These are phyloP conservation scores for Sinhomidia bicolor DNA, from an alignment of 2,888 invertebrate genomes.

Conservation along the genomic window DNA sequence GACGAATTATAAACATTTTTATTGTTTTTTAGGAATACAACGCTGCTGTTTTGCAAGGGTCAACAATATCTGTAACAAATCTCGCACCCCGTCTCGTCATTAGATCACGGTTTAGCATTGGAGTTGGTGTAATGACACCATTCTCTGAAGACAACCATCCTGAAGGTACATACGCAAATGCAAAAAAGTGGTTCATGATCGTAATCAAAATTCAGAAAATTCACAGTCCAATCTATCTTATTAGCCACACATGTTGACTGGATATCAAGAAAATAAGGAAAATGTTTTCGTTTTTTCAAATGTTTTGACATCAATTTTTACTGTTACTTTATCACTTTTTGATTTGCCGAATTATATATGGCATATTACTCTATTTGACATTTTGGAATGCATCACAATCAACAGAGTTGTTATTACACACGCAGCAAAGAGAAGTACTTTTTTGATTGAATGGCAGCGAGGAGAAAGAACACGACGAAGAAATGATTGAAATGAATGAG, in stretches of 20 bases:
- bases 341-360: not conserved
- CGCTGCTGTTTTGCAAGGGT: slow-evolving; percentile 78
- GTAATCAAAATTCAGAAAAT: not conserved
- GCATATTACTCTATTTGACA: slow-evolving; percentile 18
- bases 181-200: not conserved
- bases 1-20: slow-evolving; percentile 54
- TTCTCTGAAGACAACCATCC: slow-evolving; percentile 78
- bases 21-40: slow-evolving; percentile 75
- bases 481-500: slow-evolving; percentile 47
- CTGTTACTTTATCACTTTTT: slow-evolving; percentile 22
- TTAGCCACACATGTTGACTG: slow-evolving; percentile 21
- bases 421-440: too few species aligned
- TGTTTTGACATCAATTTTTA: not conserved
- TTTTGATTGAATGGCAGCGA: not conserved
- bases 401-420: too few species aligned
- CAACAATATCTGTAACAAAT: slow-evolving; percentile 77
- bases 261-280: slow-evolving; percentile 3
- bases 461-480: not conserved
- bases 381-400: slow-evolving; percentile 27
- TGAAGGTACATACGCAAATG: slow-evolving; percentile 68
- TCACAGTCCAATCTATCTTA: not conserved
- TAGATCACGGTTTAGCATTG: slow-evolving; percentile 79
- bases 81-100: slow-evolving; percentile 78
- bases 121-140: slow-evolving; percentile 80
- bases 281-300: not conserved